phyloP scores from a whole-genome alignment of 2,888 invertebrate genomes.

The Heliothis peltigera region DNA sequence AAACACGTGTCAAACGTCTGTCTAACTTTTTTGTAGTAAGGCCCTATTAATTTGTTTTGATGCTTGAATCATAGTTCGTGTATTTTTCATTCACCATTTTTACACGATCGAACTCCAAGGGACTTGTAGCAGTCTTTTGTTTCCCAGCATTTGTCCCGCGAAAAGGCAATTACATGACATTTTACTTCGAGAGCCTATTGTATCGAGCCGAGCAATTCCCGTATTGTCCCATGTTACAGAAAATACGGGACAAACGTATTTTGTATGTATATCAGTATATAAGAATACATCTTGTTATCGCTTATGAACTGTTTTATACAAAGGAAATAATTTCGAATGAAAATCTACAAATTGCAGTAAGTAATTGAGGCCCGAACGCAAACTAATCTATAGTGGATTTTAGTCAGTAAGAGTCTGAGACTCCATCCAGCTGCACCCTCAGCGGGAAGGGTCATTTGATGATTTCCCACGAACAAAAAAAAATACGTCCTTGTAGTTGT shows the following conservation, averaged over 20 bases:
- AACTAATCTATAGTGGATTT: too few relatives aligned
- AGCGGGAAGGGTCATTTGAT: too few relatives aligned
- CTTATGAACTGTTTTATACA: neutral
- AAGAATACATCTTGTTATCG: conserved; percentile 10
- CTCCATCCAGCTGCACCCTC: too few relatives aligned
- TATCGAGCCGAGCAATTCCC: conserved; percentile 19
- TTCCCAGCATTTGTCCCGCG: conserved; percentile 31
- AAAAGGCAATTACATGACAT: conserved; percentile 23
- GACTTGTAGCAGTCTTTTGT: conserved; percentile 36
- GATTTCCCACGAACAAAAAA: too few relatives aligned
- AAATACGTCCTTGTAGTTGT: too few relatives aligned
- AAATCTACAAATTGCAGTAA: neutral
- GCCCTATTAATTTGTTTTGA: too few relatives aligned
- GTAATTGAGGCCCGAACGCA: too few relatives aligned
- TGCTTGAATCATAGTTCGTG: neutral
- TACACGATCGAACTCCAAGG: neutral
- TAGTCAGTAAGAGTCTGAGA: too few relatives aligned
- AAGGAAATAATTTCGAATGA: neutral
- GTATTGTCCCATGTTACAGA: conserved; percentile 1
- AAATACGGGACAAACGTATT: neutral
- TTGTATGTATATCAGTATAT: neutral
- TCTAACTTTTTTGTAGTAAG: too few relatives aligned
- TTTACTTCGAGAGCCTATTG: conserved; percentile 28
- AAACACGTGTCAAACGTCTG: too few relatives aligned
- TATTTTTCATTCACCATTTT: conserved; percentile 6